Base-by-base conservation (phyloP, 1,140 invertebrate species). In the Trinorchestia longiramus region DNA sequence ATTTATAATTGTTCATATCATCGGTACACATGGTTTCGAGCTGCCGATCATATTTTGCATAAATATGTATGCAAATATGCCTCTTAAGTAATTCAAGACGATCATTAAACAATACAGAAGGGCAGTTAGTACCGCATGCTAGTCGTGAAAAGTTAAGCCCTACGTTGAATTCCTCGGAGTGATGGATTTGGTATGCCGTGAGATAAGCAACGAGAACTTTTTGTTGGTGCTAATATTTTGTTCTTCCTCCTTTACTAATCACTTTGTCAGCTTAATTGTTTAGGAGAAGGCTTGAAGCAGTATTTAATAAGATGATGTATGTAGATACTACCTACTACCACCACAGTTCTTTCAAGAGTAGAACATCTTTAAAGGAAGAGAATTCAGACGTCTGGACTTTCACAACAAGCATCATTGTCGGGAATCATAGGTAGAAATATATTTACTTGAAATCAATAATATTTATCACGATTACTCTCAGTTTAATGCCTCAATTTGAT, bases 11-110 rank as follows among this genome's bases (percentile, higher is more conserved):
- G 62, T 36, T 77, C 62, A 77, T 77, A 77, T 77, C 62, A 77
- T 77, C 62, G 62, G 62, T 77, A 77, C 62, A 77, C 62, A 77
- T 77, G 15, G 62, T 77, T 77, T 77, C 62, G 62, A 28, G 62
- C 62, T 77, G 62, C 62, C 62, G 62, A 77, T 77, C 62, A 77
- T 77, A 77, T 77, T 77, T 77, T 77, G 62, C 62, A 77, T 77
- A 77, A 77, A 77, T 77, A 36, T 77, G 62, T 36, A 77, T 36
- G 62, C 62, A 77, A 77, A 77, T 77, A 77, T 36, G 62, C 36
- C 62, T 1, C 15, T 77, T 77, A 77, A 77, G 62, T 77, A 77
- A 11, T 77, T 77, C 62, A 77, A 77, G 62, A 77, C 15, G 62
- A 36, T 77, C 62, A 77, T 77, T 77, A 77, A 77, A 77, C 62